These are phyloP conservation scores for Glaucopsyche alexis DNA, from an alignment of 2,888 invertebrate species.

Conservation along the genomic window DNA sequence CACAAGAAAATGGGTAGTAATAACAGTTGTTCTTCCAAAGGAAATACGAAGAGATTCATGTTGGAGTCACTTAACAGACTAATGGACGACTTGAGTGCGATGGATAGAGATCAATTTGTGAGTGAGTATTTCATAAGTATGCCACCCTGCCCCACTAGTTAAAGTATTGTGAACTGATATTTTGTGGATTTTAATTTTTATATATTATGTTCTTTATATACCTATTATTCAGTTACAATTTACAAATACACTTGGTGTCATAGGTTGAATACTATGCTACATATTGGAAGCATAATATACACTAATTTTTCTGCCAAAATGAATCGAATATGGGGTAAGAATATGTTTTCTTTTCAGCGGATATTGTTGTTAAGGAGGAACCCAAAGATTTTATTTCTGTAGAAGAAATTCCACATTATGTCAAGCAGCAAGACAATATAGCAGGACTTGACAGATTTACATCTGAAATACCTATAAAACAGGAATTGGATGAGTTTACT, in stretches of 20 bases:
- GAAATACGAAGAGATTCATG: not conserved
- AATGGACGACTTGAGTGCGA: not conserved
- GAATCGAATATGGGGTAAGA: too few relatives aligned
- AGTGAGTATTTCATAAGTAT: not conserved
- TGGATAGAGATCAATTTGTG: not conserved
- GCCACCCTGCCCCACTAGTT: too few relatives aligned
- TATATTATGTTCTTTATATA: too few relatives aligned
- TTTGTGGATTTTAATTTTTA: too few relatives aligned
- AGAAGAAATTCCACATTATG: not conserved
- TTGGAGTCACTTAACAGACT: not conserved
- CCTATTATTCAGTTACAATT: too few relatives aligned
- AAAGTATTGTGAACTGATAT: too few relatives aligned
- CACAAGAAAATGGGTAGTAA: not conserved
- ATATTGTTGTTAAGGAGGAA: slow-evolving; percentile 6
- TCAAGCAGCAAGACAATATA: slow-evolving; percentile 8
- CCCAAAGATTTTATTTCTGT: not conserved
- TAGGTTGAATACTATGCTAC: too few relatives aligned
- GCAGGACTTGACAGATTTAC: not conserved
- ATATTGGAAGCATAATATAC: too few relatives aligned
- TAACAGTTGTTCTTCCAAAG: not conserved
- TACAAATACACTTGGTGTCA: too few relatives aligned
- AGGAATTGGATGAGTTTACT: not conserved
- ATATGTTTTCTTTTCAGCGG: not conserved
- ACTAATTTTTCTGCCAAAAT: too few relatives aligned
- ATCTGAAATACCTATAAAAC: not conserved